Percentiles rank a stretch among this genome's conserved stretches.
These are phyloP conservation scores for Scaptomyza montana DNA, from an alignment of 1,140 invertebrate genomes.

Conservation along the genomic window DNA sequence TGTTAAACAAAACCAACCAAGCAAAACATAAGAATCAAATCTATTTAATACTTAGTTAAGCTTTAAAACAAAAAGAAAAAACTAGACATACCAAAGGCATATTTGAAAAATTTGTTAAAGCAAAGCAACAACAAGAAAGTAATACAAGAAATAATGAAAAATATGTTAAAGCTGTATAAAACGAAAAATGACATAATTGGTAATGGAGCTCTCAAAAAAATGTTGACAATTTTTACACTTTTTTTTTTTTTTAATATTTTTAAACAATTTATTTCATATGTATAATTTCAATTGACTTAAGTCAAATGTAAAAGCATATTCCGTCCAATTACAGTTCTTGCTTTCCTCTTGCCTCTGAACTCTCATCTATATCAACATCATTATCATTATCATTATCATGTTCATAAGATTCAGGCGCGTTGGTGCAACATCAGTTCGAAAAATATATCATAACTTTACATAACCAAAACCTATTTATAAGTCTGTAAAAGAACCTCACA, in stretches of 20 bases:
- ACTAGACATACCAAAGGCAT: conserved; percentile 83
- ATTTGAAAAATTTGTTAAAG: conserved; percentile 54
- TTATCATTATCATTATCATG: conserved; percentile 27
- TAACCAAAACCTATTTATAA: conserved; percentile 53
- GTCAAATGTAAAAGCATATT: conserved; percentile 79
- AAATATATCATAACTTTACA: conserved; percentile 25
- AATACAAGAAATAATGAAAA: conserved; percentile 44
- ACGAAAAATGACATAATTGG: conserved; percentile 39
- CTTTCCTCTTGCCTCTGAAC: conserved; percentile 67
- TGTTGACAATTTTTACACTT: conserved; percentile 22
- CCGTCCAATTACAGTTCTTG: conserved; percentile 81
- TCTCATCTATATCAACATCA: conserved; percentile 16
- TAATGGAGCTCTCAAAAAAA: conserved; percentile 25
- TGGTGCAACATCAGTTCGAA: conserved; percentile 31
- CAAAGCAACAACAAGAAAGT: conserved; percentile 34
- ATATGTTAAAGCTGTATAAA: conserved; percentile 27
- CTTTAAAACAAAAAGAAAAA: conserved; percentile 42
- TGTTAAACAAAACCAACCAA: conserved; percentile 55
- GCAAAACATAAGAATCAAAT: conserved; percentile 51
- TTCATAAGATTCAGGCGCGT: conserved; percentile 24
- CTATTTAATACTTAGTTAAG: conserved; percentile 72
- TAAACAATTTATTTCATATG: conserved; percentile 21
- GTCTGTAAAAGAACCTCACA: conserved; percentile 40
- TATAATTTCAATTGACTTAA: conserved; percentile 62
- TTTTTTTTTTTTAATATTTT: conserved; percentile 29